Percentiles rank a stretch among this genome's conserved stretches.
phyloP scores from a whole-genome alignment of 1,140 invertebrate species.

The Amphibalanus amphitrite region DNA sequence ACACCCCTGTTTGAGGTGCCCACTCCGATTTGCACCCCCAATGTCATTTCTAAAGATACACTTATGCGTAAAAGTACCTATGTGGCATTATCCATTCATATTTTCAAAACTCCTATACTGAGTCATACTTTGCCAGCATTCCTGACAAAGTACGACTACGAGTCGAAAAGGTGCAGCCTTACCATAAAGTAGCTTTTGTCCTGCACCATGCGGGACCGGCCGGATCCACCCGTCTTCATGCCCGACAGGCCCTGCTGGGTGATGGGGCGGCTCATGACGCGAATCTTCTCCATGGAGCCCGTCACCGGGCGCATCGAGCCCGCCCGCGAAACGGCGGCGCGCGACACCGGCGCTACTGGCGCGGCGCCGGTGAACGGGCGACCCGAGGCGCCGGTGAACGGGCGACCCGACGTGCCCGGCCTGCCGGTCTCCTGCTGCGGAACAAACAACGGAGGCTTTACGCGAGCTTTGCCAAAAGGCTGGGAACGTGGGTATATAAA shows the following conservation, averaged over 20 bases:
- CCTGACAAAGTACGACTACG: too few relatives aligned
- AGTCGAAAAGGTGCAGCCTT: not conserved
- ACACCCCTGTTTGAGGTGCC: too few relatives aligned
- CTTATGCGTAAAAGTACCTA: too few relatives aligned
- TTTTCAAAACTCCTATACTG: too few relatives aligned
- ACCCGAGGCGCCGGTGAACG: not conserved
- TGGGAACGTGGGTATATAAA: too few relatives aligned
- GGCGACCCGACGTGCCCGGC: not conserved
- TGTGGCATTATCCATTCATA: too few relatives aligned
- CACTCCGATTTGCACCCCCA: too few relatives aligned
- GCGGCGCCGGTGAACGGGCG: not conserved
- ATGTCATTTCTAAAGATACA: too few relatives aligned
- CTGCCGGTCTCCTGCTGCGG: not conserved
- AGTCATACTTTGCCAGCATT: too few relatives aligned
- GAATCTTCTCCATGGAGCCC: constrained; percentile 17
- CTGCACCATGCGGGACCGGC: constrained; percentile 45
- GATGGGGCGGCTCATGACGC: constrained; percentile 50
- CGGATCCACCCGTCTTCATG: constrained; percentile 44
- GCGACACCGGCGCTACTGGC: too few relatives aligned
- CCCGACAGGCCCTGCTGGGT: constrained; percentile 66
- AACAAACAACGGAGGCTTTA: too few relatives aligned
- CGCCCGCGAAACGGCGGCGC: not conserved
- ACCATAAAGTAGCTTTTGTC: constrained; percentile 66
- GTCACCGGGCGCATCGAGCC: not conserved
- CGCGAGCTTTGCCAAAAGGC: too few relatives aligned